phyloP scores from a whole-genome alignment of 2,113 vertebrate genomes.

The Lampris megalopsis region DNA sequence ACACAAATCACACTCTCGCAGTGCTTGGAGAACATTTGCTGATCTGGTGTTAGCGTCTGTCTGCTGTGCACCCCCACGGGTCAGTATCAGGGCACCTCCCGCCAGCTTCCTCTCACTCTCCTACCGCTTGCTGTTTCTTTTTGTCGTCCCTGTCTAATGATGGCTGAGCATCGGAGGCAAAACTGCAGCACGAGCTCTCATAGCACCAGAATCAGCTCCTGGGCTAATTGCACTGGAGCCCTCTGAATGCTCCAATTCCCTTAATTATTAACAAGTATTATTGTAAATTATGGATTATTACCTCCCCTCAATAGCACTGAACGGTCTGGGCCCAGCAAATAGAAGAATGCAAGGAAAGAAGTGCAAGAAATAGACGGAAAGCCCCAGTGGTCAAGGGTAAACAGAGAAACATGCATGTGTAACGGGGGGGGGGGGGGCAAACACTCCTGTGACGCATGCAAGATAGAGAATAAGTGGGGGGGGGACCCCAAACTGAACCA shows the following conservation, averaged over 20 bases:
- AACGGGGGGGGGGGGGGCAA: too few species aligned
- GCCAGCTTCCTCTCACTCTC: constrained; percentile 11
- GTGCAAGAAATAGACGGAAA: too few species aligned
- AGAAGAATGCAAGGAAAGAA: constrained; percentile 15
- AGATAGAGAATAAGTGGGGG: background rate
- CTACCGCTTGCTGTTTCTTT: constrained; percentile 1
- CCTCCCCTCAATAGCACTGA: constrained; percentile 39
- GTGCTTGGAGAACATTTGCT: constrained; percentile 22
- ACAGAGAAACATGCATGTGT: too few species aligned
- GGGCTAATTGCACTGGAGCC: constrained; percentile 72
- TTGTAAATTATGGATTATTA: constrained; percentile 79
- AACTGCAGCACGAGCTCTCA: constrained; percentile 36
- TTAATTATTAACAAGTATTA: constrained; percentile 77
- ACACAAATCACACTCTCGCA: background rate
- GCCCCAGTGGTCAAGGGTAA: too few species aligned
- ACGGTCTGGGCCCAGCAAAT: constrained; percentile 10
- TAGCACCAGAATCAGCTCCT: constrained; percentile 27
- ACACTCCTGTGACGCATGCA: background rate
- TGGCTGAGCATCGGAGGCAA: constrained; percentile 16
- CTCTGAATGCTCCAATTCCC: constrained; percentile 66
- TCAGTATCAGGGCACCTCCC: constrained; percentile 41
- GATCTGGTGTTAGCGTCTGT: background rate
- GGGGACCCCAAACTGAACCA: background rate
- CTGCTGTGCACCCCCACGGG: constrained; percentile 26
- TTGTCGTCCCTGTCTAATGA: constrained; percentile 41